Conservation (phyloP, 2,888 invertebrate species). For the Cacoxenus indagator region DNA sequence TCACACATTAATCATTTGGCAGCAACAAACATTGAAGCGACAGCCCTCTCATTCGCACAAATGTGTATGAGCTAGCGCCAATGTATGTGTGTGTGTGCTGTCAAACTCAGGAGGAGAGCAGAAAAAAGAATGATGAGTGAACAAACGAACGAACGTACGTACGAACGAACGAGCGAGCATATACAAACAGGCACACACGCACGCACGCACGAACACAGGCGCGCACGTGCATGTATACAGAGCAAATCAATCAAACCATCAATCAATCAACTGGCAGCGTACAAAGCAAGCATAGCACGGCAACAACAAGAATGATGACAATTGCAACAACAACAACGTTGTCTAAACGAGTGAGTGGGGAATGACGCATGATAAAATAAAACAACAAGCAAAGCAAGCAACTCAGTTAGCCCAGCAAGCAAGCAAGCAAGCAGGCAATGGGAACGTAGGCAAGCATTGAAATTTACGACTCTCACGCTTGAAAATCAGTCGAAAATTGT, state of each 20-base stretch:
- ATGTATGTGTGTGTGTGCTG: slow-evolving; percentile 25
- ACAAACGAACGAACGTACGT: not conserved
- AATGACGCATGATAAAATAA: not conserved
- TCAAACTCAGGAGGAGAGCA: not conserved
- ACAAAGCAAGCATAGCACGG: slow-evolving; percentile 11
- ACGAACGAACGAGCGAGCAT: not conserved
- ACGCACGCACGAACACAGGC: slow-evolving; percentile 30
- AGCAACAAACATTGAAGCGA: slow-evolving; percentile 12
- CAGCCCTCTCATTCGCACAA: slow-evolving; percentile 26
- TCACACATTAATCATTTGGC: slow-evolving; percentile 17
- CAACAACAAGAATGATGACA: slow-evolving; percentile 16
- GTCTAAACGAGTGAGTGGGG: not conserved
- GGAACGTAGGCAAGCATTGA: slow-evolving; percentile 18
- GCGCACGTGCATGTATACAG: not conserved
- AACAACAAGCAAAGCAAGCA: not conserved
- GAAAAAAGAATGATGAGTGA: not conserved
- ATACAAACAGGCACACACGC: slow-evolving; percentile 7
- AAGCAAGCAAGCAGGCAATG: slow-evolving; percentile 3
- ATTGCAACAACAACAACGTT: not conserved
- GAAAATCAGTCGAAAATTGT: slow-evolving; percentile 44
- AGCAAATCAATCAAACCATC: slow-evolving; percentile 34
- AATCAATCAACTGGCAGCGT: slow-evolving; percentile 46
- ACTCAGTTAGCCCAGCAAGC: not conserved
- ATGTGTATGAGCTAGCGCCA: slow-evolving; percentile 20
- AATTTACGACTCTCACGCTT: slow-evolving; percentile 29